Evolutionary conservation across 1,140 invertebrate genomes (phyloP).

Genomic region (Parapsyche elsis): DNA sequence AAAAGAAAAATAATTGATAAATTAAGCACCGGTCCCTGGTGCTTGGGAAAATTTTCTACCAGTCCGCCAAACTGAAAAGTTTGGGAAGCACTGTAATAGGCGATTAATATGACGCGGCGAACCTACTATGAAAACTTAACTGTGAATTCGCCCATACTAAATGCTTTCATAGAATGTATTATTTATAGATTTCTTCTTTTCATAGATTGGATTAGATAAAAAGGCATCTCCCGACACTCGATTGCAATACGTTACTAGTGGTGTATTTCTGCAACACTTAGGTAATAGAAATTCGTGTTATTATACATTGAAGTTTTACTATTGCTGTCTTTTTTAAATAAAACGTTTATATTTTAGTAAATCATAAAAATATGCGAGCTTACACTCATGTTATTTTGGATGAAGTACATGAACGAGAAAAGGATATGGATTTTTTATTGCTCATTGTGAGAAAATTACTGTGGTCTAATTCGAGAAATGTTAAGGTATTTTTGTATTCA

Average conservation of each 20-base stretch:
- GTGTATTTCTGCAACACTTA: constrained; percentile 78
- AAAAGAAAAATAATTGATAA: too few relatives aligned
- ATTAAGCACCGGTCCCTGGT: too few relatives aligned
- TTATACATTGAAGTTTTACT: background rate
- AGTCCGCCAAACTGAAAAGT: too few relatives aligned
- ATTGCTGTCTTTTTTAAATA: background rate
- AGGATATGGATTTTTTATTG: constrained; percentile 92
- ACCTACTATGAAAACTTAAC: too few relatives aligned
- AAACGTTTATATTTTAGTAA: constrained; percentile 48
- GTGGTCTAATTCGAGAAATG: constrained; percentile 74
- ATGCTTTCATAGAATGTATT: too few relatives aligned
- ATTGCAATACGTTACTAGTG: constrained; percentile 89
- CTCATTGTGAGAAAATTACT: constrained; percentile 86
- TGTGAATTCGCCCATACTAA: too few relatives aligned
- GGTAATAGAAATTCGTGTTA: constrained; percentile 67
- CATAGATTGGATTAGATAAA: constrained; percentile 68
- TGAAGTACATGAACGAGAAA: constrained; percentile 95
- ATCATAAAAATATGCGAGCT: constrained; percentile 60
- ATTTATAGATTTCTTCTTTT: constrained; percentile 31
- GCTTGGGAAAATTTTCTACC: too few relatives aligned
- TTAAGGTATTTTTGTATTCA: too few relatives aligned
- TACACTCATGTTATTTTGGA: constrained; percentile 93
- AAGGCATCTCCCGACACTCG: constrained; percentile 76
- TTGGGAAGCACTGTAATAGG: background rate
- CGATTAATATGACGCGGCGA: too few relatives aligned